Evolutionary conservation across 2,888 invertebrate genomes (phyloP).

Genomic region (Drepana falcataria): DNA sequence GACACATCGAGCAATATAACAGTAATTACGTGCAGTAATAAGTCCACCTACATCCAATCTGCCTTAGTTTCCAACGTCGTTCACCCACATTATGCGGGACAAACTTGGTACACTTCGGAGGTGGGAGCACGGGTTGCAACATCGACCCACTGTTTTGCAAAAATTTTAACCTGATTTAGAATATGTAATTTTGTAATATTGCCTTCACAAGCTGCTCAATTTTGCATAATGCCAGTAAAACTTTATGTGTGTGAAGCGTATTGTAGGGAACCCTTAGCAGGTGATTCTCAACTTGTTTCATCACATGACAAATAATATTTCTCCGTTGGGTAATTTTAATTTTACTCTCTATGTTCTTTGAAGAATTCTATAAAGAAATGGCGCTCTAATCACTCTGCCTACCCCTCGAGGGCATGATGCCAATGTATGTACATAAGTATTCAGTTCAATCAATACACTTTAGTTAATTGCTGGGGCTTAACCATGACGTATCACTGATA

Average conservation of each 20-base stretch:
- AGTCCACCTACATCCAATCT: neutral
- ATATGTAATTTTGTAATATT: conserved; percentile 21
- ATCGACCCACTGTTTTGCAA: conserved; percentile 21
- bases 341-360: too few relatives aligned
- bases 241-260: neutral
- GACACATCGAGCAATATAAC: neutral
- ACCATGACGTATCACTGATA: too few relatives aligned
- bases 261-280: neutral
- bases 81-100: conserved; percentile 32
- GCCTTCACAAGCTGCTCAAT: neutral
- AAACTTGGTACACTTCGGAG: conserved; percentile 23
- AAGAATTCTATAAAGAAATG: too few relatives aligned
- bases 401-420: too few relatives aligned
- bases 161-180: conserved; percentile 21
- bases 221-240: neutral
- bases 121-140: conserved; percentile 23
- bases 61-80: neutral
- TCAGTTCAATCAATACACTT: too few relatives aligned
- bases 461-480: too few relatives aligned
- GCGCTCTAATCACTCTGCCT: too few relatives aligned
- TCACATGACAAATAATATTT: too few relatives aligned
- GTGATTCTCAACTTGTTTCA: neutral
- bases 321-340: too few relatives aligned
- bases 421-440: too few relatives aligned
- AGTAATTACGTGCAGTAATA: neutral